Evolutionary conservation across 2,797 vertebrate species (phyloP).

Genomic region (Calcarius lapponicus): DNA sequence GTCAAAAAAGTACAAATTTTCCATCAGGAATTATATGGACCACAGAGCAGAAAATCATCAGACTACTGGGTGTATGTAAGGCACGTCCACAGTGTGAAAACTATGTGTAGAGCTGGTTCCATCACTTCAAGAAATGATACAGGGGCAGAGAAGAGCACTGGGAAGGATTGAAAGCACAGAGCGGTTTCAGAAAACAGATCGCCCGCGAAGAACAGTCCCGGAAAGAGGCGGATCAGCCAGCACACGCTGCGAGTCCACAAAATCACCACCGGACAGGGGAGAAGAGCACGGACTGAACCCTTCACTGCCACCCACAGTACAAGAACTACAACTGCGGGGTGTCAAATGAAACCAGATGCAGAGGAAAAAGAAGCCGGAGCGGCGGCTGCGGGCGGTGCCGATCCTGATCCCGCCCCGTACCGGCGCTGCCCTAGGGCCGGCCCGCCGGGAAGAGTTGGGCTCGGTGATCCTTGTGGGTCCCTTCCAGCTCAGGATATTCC

Average conservation of each 20-base stretch:
- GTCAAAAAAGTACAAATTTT: background rate
- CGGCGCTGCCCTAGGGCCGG: background rate
- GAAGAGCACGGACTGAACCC: background rate
- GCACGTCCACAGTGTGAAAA: background rate
- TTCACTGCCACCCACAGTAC: background rate
- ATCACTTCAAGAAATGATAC: background rate
- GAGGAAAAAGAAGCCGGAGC: accelerated
- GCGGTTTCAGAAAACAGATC: background rate
- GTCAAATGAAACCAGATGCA: background rate
- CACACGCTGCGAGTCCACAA: accelerated
- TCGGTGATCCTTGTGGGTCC: accelerated
- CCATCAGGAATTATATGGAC: background rate
- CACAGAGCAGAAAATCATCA: background rate
- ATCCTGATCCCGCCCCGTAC: background rate
- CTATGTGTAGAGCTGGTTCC: accelerated
- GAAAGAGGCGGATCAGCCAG: background rate
- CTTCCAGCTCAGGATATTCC: background rate
- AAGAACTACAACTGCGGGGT: background rate
- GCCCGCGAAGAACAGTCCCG: background rate
- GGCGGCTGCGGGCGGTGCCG: background rate
- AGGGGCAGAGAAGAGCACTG: background rate
- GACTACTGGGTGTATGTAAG: background rate
- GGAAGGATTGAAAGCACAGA: background rate
- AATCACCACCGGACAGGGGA: background rate
- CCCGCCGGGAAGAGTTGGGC: background rate